These are phyloP conservation scores for Pavo muticus DNA, from an alignment of 2,113 vertebrate genomes.

Conservation along the genomic window DNA sequence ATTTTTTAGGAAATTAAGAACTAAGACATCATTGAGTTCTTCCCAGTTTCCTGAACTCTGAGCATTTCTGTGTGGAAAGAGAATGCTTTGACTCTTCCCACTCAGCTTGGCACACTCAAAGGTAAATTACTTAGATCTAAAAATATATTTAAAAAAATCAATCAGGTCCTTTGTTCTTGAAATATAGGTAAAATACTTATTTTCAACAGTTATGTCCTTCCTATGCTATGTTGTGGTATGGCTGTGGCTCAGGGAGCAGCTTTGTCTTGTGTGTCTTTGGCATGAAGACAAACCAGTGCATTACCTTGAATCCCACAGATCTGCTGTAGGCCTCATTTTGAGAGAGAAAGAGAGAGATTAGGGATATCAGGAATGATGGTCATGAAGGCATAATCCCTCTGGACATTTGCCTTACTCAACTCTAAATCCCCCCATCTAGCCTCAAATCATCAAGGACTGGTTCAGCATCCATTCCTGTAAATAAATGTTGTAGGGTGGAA, in stretches of 20 bases:
- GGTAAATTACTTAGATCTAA: not conserved
- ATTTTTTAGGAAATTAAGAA: not conserved
- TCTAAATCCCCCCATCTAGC: slow-evolving; percentile 45
- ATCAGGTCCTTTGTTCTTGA: not conserved
- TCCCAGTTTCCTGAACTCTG: too few species aligned
- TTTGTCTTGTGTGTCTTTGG: not conserved
- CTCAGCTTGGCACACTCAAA: not conserved
- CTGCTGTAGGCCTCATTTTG: not conserved
- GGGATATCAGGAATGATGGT: not conserved
- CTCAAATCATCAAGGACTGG: not conserved
- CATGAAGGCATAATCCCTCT: slow-evolving; percentile 46
- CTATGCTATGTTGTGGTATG: accelerated
- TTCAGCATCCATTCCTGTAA: not conserved
- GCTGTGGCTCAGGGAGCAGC: not conserved
- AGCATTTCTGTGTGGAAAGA: not conserved
- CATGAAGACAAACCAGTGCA: not conserved
- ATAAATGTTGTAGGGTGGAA: not conserved
- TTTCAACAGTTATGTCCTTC: not conserved
- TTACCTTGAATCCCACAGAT: not conserved
- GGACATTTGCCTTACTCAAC: not conserved
- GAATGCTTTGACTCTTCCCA: not conserved
- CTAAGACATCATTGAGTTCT: not conserved
- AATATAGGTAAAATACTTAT: not conserved
- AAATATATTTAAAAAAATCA: not conserved
- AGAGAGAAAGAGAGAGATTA: not conserved